Percentiles rank a stretch among this genome's conserved stretches.
Evolutionary conservation across 2,888 invertebrate species (phyloP).

Genomic region (Chesias legatella): DNA sequence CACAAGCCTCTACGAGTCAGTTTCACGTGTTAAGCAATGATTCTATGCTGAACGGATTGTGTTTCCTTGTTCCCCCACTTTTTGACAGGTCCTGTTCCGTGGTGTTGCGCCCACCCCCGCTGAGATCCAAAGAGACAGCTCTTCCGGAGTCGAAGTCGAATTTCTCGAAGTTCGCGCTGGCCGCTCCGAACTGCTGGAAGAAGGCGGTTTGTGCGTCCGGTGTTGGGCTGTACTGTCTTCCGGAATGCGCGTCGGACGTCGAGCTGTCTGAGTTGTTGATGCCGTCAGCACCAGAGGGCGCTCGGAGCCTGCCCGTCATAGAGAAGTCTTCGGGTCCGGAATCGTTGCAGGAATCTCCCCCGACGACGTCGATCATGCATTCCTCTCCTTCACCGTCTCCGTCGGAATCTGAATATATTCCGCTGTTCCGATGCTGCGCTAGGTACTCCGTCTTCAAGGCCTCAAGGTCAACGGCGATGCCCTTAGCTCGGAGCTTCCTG

Average conservation of each 20-base stretch:
- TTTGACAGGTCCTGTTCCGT: conserved; percentile 72
- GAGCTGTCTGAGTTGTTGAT: conserved; percentile 82
- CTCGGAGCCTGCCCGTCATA: conserved; percentile 78
- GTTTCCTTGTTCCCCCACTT: conserved; percentile 82
- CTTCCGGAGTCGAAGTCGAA: conserved; percentile 75
- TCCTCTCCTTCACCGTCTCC: conserved; percentile 83
- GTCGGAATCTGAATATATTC: conserved; percentile 81
- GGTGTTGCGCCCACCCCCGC: conserved; percentile 55
- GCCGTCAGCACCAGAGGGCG: conserved; percentile 80
- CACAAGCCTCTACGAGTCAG: conserved; percentile 62
- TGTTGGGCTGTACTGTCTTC: conserved; percentile 67
- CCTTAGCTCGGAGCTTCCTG: conserved; percentile 93
- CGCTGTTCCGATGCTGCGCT: conserved; percentile 85
- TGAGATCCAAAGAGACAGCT: conserved; percentile 74
- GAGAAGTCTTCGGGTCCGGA: conserved; percentile 83
- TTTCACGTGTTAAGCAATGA: conserved; percentile 88
- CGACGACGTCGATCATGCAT: conserved; percentile 92
- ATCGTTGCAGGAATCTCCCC: conserved; percentile 87
- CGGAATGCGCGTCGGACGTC: conserved; percentile 69
- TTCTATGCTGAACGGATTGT: conserved; percentile 95
- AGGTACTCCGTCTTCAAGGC: conserved; percentile 92
- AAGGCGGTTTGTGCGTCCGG: conserved; percentile 72
- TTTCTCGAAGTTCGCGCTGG: conserved; percentile 66
- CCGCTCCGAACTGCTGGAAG: conserved; percentile 66
- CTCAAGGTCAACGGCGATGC: conserved; percentile 92